Conservation (phyloP, 1,140 invertebrate genomes). For the Pollicipes pollicipes region DNA sequence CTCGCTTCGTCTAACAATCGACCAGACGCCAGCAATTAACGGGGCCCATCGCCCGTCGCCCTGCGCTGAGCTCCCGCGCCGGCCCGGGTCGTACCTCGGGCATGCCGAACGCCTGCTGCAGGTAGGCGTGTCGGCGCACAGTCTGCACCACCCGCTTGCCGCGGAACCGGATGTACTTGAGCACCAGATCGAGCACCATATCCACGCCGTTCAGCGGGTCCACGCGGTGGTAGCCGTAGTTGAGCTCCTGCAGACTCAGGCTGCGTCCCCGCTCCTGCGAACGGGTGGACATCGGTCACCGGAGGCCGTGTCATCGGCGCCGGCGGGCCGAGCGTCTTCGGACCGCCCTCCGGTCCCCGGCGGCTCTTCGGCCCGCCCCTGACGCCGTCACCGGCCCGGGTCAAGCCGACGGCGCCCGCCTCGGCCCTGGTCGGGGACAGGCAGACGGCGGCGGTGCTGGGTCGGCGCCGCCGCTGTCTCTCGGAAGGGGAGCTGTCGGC, state of each 20-base stretch:
- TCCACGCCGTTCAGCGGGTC: slow-evolving; percentile 73
- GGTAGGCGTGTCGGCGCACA: slow-evolving; percentile 78
- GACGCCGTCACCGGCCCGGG: slow-evolving; percentile 71
- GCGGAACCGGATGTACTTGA: slow-evolving; percentile 83
- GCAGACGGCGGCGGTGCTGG: no score
- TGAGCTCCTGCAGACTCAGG: slow-evolving; percentile 84
- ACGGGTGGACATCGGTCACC: slow-evolving; percentile 29
- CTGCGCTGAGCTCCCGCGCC: no score
- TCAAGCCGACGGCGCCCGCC: no score
- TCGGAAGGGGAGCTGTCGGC: no score
- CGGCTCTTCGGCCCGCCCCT: slow-evolving; percentile 47
- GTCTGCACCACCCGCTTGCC: slow-evolving; percentile 84
- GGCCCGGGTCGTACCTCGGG: background rate
- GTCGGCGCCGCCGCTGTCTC: no score
- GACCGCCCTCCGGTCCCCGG: background rate
- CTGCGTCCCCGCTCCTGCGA: slow-evolving; percentile 78
- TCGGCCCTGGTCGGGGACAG: no score
- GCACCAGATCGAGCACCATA: slow-evolving; percentile 76
- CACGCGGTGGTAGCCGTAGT: slow-evolving; percentile 80
- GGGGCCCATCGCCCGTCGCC: no score
- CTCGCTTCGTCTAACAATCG: no score
- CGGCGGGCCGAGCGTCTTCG: background rate
- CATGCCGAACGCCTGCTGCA: slow-evolving; percentile 37
- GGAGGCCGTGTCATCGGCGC: background rate
- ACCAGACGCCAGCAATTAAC: no score